phyloP scores from a whole-genome alignment of 2,888 invertebrate species.

The Ligdia adustata region DNA sequence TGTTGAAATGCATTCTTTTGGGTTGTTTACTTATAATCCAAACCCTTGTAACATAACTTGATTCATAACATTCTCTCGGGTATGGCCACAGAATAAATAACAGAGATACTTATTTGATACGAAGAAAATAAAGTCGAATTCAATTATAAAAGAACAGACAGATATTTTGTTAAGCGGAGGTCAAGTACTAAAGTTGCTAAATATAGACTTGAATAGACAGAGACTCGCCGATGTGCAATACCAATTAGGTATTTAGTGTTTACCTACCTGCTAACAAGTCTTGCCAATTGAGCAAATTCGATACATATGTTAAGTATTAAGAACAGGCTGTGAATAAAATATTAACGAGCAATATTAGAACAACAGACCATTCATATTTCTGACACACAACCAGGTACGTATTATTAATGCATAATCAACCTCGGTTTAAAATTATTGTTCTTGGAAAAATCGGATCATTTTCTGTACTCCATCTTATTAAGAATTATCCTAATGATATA shows the following conservation, averaged over 20 bases:
- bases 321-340: slow-evolving; percentile 2
- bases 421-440: neutral
- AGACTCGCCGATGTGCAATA: slow-evolving; percentile 11
- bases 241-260: slow-evolving; percentile 17
- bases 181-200: too few species aligned
- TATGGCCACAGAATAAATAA: too few species aligned
- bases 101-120: too few species aligned
- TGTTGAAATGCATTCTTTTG: too few species aligned
- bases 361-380: neutral
- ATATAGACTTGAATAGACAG: slow-evolving; percentile 20
- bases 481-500: too few species aligned
- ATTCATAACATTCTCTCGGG: too few species aligned
- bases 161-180: too few species aligned
- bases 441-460: too few species aligned
- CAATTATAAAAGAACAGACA: slow-evolving; percentile 7
- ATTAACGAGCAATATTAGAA: slow-evolving; percentile 12
- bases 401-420: neutral
- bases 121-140: too few species aligned
- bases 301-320: slow-evolving; percentile 4
- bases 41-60: too few species aligned
- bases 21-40: too few species aligned
- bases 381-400: neutral
- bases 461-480: too few species aligned
- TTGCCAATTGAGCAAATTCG: slow-evolving; percentile 11
- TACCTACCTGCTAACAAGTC: neutral